Evolutionary conservation across 2,113 vertebrate species (phyloP).

Genomic region (Hystrix cristata): DNA sequence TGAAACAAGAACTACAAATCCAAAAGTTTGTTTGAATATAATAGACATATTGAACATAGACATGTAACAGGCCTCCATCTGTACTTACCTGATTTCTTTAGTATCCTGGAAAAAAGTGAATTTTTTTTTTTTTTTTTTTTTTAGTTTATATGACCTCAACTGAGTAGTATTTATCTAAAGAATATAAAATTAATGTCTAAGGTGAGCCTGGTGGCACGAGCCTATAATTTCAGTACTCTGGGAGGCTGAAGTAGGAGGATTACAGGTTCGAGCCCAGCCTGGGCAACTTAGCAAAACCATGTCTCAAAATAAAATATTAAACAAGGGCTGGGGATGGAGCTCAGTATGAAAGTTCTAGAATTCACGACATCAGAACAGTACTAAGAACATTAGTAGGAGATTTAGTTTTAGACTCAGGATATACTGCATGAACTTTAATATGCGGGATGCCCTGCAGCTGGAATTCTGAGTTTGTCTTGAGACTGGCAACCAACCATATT

Average conservation of each 20-base stretch:
- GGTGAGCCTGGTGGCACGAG: background rate
- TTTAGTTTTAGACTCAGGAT: background rate
- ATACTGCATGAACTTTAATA: background rate
- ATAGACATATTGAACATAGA: background rate
- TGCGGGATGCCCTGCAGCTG: background rate
- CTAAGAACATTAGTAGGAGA: background rate
- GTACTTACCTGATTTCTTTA: background rate
- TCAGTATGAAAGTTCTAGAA: background rate
- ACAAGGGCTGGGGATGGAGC: background rate
- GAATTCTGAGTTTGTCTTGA: background rate
- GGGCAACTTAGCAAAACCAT: background rate
- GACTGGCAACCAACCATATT: background rate
- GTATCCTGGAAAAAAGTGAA: background rate
- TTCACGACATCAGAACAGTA: background rate
- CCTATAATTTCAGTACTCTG: background rate
- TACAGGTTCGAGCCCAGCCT: background rate
- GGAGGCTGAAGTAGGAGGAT: background rate
- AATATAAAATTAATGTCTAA: background rate
- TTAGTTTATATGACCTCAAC: background rate
- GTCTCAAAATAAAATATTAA: background rate
- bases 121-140: background rate
- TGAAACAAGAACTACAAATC: background rate
- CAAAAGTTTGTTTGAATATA: background rate
- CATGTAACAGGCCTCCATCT: background rate
- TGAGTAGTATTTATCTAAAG: background rate